Conservation (phyloP, 2,113 vertebrate genomes). For the Phoenicopterus ruber region DNA sequence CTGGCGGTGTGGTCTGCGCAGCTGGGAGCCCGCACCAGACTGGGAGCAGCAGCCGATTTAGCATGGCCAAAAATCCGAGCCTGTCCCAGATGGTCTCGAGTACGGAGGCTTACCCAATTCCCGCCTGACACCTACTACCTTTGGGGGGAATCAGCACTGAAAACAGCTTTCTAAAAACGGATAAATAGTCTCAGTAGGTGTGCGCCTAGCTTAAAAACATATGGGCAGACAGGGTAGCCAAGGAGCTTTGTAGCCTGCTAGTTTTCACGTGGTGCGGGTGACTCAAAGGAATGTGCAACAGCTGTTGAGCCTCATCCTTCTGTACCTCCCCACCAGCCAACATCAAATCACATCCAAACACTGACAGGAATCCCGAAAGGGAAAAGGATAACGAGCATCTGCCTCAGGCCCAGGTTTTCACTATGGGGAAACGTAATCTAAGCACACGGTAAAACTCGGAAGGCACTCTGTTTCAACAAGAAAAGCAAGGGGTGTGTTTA, state of each 20-base stretch:
- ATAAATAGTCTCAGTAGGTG: slow-evolving; percentile 6
- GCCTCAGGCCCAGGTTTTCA: neutral
- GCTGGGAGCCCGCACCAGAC: neutral
- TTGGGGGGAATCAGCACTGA: neutral
- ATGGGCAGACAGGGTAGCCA: neutral
- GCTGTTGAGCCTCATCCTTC: neutral
- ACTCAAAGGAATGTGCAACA: neutral
- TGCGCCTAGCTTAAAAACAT: neutral
- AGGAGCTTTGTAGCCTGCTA: slow-evolving; percentile 8
- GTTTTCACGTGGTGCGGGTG: neutral
- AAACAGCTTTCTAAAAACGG: neutral
- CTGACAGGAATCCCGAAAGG: neutral
- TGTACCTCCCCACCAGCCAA: neutral
- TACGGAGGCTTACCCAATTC: neutral
- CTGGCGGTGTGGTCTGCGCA: rapidly evolving
- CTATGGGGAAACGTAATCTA: neutral
- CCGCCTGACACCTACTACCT: neutral
- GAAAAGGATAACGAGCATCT: neutral
- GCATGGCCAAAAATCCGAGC: neutral
- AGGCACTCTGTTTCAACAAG: neutral
- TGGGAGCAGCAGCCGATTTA: neutral
- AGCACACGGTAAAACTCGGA: neutral
- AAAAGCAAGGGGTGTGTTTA: rapidly evolving
- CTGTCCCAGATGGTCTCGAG: neutral
- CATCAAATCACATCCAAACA: neutral